A percentile compares a stretch with the other conserved stretches of the same genome.
Evolutionary conservation across 2,113 vertebrate genomes (phyloP).

Genomic region (Sinosuthora webbiana): DNA sequence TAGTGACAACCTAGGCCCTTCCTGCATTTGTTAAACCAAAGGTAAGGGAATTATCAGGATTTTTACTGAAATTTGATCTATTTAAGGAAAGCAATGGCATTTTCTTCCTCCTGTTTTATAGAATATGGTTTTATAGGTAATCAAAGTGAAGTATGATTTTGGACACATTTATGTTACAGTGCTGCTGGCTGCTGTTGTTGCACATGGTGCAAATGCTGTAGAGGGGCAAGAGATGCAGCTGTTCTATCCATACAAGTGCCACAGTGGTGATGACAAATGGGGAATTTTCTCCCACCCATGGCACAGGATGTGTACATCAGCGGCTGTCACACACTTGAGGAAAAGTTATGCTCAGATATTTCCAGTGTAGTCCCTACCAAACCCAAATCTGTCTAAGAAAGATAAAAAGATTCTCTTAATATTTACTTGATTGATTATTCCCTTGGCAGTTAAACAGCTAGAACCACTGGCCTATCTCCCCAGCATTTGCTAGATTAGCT

Average conservation of each 20-base stretch:
- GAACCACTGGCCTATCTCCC: neutral
- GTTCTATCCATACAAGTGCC: neutral
- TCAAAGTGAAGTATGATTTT: neutral
- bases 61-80: neutral
- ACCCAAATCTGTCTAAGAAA: neutral
- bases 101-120: neutral
- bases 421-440: neutral
- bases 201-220: neutral
- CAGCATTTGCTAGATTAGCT: accelerated
- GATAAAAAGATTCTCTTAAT: neutral
- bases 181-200: neutral
- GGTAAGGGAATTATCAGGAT: neutral
- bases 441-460: neutral
- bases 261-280: neutral
- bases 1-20: neutral
- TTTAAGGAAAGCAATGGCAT: neutral
- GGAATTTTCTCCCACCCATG: neutral
- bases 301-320: neutral
- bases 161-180: neutral
- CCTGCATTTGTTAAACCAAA: neutral
- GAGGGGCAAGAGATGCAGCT: neutral
- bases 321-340: neutral
- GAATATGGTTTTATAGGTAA: neutral
- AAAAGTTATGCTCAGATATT: neutral
- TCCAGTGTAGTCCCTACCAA: neutral